Base-by-base conservation (phyloP, 2,113 vertebrate genomes). In the Pterocles orientalis region DNA sequence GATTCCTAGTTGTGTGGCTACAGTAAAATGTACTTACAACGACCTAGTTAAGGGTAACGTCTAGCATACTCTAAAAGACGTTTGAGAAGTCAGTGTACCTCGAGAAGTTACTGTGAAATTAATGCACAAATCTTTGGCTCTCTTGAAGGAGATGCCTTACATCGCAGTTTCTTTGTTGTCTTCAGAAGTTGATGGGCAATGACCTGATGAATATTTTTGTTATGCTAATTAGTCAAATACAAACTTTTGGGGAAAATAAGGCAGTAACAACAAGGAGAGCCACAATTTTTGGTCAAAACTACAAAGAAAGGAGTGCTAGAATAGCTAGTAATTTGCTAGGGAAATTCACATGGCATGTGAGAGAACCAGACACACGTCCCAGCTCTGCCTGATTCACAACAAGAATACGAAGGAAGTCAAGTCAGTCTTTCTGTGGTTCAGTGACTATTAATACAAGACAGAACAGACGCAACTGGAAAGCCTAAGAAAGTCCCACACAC, bases 341-440 rank as follows among this genome's bases (percentile, higher is more conserved):
- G 77, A 95, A 95, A 89, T 75, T 94, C 69, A 86, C 3, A 20
- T 29, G 54, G n/a, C 56, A 75, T 56, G 29, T 48, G 69, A 91
- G 12, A 94, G 31, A 91, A 72, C 25, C 65, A 84, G 92, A 72
- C 19, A 33, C 13, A 68, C 64, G 94, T 57, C 18, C 39, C 34
- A 60, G 81, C 73, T 82, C 89, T 76, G 81, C 84, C 93, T 95
- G 93, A 96, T 94, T 97, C 91, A 97, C 96, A 96, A 95, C 89
- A 76, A 92, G 95, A 96, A 91, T 57, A 71, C 16, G 77, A 97
- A 94, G 96, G 94, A 95, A 97, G 93, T 78, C 83, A 78, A 95
- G 87, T 97, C 96, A 95, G 95, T 96, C 93, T 96, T 96, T 91
- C 96, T 97, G 96, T 94, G 96, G 96, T 96, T 95, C 94, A 82